These are phyloP conservation scores for Tinea pellionella DNA, from an alignment of 2,888 invertebrate genomes.

Conservation along the genomic window DNA sequence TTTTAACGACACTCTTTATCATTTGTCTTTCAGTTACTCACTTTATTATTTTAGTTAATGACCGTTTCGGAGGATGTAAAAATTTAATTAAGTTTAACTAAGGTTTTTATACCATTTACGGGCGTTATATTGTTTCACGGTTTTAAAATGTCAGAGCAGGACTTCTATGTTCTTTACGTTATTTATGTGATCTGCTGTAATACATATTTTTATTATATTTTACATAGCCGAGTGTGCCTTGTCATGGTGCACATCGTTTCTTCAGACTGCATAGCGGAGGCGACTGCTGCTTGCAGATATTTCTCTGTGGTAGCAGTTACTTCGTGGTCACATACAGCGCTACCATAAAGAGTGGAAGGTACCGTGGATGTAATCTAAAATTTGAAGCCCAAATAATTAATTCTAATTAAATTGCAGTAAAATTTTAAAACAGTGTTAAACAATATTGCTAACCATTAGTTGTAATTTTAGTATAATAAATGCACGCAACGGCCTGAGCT, in stretches of 20 bases:
- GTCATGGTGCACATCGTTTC: no score
- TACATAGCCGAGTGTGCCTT: no score
- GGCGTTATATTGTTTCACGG: not conserved
- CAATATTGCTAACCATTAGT: not conserved
- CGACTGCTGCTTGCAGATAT: no score
- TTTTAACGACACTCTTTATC: constrained; percentile 18
- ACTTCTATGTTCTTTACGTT: not conserved
- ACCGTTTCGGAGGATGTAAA: constrained; percentile 12
- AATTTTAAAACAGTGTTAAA: not conserved
- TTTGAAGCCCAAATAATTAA: no score
- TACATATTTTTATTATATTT: not conserved
- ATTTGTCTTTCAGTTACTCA: constrained; percentile 13
- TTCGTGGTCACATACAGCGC: no score
- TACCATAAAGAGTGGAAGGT: no score
- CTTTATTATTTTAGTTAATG: constrained; percentile 15
- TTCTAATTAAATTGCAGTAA: no score
- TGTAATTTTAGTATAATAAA: not conserved
- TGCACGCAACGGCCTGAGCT: no score
- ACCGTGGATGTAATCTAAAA: no score
- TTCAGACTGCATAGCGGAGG: no score
- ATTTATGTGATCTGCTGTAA: not conserved
- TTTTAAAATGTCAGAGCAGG: not conserved
- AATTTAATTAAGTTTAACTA: constrained; percentile 12
- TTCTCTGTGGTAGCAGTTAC: no score
- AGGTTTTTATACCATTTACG: not conserved